These are phyloP conservation scores for Chymomyza procnemis DNA, from an alignment of 2,888 invertebrate genomes.

Conservation along the genomic window DNA sequence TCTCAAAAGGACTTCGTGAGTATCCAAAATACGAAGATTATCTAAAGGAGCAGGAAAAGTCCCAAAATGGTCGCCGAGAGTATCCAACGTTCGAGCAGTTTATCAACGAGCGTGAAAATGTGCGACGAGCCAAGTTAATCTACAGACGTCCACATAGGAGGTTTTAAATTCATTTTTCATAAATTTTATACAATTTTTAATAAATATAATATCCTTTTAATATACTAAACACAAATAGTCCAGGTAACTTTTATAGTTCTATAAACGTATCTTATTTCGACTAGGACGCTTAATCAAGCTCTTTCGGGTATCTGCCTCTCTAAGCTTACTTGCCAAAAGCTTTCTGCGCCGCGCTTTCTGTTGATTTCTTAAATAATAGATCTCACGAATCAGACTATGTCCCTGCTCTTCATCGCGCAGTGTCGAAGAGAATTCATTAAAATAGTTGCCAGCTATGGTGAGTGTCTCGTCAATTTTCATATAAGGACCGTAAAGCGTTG, in stretches of 20 bases:
- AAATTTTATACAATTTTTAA: background rate
- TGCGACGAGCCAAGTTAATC: background rate
- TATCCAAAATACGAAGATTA: slow-evolving; percentile 21
- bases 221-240: background rate
- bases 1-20: background rate
- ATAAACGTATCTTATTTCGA: slow-evolving; percentile 60
- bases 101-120: background rate
- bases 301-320: slow-evolving; percentile 35
- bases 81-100: background rate
- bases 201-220: background rate
- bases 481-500: slow-evolving; percentile 77
- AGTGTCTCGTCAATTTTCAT: slow-evolving; percentile 75
- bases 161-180: background rate
- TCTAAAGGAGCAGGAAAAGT: background rate
- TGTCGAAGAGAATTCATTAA: slow-evolving; percentile 75
- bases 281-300: slow-evolving; percentile 60
- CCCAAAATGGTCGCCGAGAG: slow-evolving; percentile 15
- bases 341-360: slow-evolving; percentile 39
- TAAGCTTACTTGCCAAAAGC: slow-evolving; percentile 10
- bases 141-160: background rate
- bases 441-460: slow-evolving; percentile 75
- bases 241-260: background rate
- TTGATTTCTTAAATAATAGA: slow-evolving; percentile 62
- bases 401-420: slow-evolving; percentile 69
- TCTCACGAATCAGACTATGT: slow-evolving; percentile 63